These are phyloP conservation scores for Caenorhabditis sp. DNA, from an alignment of 2,888 invertebrate genomes.

Conservation along the genomic window DNA sequence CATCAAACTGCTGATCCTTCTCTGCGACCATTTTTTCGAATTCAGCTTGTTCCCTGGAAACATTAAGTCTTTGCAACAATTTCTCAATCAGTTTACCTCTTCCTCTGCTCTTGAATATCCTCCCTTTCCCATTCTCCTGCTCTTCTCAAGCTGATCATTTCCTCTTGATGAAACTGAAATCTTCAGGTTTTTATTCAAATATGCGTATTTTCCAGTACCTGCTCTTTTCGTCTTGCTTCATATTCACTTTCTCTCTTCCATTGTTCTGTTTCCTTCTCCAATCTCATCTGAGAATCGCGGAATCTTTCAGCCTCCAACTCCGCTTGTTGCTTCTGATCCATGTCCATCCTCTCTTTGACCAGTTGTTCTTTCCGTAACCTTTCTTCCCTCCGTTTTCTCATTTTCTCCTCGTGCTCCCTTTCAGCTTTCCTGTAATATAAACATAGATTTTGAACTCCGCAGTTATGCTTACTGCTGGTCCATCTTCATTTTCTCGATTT, in stretches of 20 bases:
- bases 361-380: background rate
- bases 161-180: background rate
- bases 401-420: background rate
- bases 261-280: background rate
- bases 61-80: background rate
- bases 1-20: background rate
- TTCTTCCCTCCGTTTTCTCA: background rate
- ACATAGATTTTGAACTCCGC: background rate
- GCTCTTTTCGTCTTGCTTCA: background rate
- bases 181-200: background rate
- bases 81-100: background rate
- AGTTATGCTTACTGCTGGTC: background rate
- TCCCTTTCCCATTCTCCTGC: background rate
- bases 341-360: background rate
- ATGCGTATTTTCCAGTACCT: background rate
- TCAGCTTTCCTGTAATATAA: background rate
- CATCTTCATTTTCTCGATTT: background rate
- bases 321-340: background rate
- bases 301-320: background rate
- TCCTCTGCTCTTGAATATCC: background rate
- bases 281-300: background rate
- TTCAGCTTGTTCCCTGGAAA: constrained; percentile 1
- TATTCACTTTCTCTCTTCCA: background rate
- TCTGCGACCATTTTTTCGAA: background rate
- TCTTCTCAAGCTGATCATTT: background rate